A percentile compares a stretch with the other conserved stretches of the same genome.
Evolutionary conservation across 2,113 vertebrate genomes (phyloP).

Genomic region (Sisor rabdophorus): DNA sequence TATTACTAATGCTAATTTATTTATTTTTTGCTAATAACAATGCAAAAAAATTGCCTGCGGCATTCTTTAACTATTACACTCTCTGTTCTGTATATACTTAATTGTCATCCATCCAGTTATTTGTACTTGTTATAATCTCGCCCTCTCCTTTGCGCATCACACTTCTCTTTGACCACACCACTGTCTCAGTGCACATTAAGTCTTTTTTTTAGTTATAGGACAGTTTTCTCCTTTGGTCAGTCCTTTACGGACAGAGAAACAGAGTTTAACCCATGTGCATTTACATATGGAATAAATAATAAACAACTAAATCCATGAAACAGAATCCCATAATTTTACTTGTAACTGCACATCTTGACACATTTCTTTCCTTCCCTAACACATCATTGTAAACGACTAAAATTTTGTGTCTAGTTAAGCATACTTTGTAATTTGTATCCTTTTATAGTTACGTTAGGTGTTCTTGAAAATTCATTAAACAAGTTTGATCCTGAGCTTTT

Average conservation of each 20-base stretch:
- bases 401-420: neutral
- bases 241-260: neutral
- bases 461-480: neutral
- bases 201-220: neutral
- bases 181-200: neutral
- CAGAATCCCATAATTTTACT: neutral
- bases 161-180: neutral
- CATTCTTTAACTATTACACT: neutral
- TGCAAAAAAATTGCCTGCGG: neutral
- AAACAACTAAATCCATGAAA: no score
- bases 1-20: neutral
- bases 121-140: constrained; percentile 25
- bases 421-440: neutral
- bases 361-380: neutral
- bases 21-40: neutral
- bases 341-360: neutral
- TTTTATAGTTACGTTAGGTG: neutral
- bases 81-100: neutral
- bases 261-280: no score
- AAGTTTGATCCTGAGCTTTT: neutral
- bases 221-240: neutral
- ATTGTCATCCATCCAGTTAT: constrained; percentile 14
- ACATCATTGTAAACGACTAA: neutral
- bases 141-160: constrained; percentile 9
- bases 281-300: neutral